Conservation (phyloP, 1,140 invertebrate species). For the Argopecten irradians region DNA sequence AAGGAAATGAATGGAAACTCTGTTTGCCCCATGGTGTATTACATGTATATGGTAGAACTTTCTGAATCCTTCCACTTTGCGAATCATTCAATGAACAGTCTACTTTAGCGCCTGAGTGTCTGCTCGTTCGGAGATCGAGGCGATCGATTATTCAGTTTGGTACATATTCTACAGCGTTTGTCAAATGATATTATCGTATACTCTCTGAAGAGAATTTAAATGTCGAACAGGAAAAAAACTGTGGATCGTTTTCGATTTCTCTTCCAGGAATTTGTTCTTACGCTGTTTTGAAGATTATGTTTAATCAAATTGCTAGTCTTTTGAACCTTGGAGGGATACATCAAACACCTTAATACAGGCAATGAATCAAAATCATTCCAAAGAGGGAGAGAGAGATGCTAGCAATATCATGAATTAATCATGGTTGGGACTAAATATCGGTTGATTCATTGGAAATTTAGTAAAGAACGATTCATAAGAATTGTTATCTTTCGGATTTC, state of each 20-base stretch:
- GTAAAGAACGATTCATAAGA: too few relatives aligned
- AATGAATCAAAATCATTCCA: too few relatives aligned
- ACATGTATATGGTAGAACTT: background rate
- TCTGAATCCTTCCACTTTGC: background rate
- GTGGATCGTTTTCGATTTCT: background rate
- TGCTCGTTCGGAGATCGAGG: background rate
- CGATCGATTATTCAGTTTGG: conserved; percentile 3
- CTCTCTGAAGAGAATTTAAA: background rate
- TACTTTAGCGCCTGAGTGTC: background rate
- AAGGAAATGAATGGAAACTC: background rate
- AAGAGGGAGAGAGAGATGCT: too few relatives aligned
- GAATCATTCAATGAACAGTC: background rate
- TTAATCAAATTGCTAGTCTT: too few relatives aligned
- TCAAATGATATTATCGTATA: conserved; percentile 19
- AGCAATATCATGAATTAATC: too few relatives aligned
- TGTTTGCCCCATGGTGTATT: background rate
- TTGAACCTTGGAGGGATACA: too few relatives aligned
- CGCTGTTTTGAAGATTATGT: background rate
- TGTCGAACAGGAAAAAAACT: background rate
- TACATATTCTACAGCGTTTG: background rate
- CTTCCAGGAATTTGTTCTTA: background rate
- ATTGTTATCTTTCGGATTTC: too few relatives aligned
- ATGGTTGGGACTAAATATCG: too few relatives aligned
- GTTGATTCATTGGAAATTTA: too few relatives aligned
- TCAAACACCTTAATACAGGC: too few relatives aligned